phyloP scores from a whole-genome alignment of 2,113 vertebrate species.

The Myotis yumanensis region DNA sequence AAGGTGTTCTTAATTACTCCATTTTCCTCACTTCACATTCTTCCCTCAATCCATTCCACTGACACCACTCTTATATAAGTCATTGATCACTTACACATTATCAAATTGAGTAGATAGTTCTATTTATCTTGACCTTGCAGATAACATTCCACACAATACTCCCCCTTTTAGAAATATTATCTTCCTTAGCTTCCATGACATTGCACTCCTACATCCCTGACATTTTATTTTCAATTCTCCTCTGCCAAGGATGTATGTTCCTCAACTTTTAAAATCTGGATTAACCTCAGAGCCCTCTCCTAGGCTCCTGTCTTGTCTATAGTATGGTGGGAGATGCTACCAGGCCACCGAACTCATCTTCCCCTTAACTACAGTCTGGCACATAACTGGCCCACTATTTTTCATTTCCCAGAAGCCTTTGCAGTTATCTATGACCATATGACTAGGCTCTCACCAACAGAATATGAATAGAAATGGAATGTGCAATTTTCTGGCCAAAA shows the following conservation, averaged over 20 bases:
- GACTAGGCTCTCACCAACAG: not conserved
- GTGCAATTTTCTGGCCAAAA: not conserved
- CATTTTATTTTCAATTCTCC: not conserved
- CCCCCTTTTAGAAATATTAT: not conserved
- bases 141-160: not conserved
- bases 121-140: not conserved
- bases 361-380: not conserved
- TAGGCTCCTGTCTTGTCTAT: not conserved
- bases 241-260: not conserved
- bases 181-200: not conserved
- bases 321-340: not conserved
- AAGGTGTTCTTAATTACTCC: not conserved
- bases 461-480: not conserved
- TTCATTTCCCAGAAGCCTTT: not conserved
- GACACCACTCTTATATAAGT: not conserved
- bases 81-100: not conserved
- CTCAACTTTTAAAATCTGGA: slow-evolving; percentile 7
- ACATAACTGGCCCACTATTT: not conserved
- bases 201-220: not conserved
- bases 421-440: not conserved
- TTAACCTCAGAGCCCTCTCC: not conserved
- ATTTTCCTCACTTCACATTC: not conserved
- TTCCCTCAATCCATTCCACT: not conserved
- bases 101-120: not conserved
- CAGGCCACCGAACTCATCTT: not conserved